Conservation (phyloP, 1,140 invertebrate species). For the Bombus terrestris region DNA sequence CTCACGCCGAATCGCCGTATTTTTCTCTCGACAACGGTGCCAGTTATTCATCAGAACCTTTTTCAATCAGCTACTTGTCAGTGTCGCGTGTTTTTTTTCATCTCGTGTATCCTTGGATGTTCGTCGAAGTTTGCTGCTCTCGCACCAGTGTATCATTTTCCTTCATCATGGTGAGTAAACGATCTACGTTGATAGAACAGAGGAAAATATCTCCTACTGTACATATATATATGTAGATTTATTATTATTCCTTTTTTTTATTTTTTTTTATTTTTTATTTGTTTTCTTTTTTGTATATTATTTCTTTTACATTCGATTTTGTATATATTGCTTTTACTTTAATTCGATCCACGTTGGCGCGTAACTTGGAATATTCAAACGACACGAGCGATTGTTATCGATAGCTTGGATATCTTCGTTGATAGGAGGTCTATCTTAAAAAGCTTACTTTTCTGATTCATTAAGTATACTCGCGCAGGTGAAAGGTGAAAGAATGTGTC, state of each 20-base stretch:
- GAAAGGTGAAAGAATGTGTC: background rate
- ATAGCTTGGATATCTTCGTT: background rate
- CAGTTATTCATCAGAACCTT: background rate
- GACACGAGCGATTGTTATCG: background rate
- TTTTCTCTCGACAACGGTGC: background rate
- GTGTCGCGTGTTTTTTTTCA: background rate
- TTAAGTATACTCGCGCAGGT: background rate
- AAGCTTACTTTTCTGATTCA: background rate
- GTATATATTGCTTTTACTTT: background rate
- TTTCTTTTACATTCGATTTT: no score
- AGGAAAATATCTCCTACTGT: background rate
- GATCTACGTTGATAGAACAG: background rate
- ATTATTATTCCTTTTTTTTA: no score
- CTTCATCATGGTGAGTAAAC: slow-evolving; percentile 31
- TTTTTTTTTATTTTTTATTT: no score
- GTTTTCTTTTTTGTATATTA: no score
- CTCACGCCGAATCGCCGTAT: background rate
- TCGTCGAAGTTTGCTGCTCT: background rate
- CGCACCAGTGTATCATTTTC: no score
- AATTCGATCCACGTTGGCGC: background rate
- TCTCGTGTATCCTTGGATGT: slow-evolving; percentile 12
- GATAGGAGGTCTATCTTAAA: background rate
- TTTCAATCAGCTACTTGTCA: background rate
- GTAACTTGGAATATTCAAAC: background rate
- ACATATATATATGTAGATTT: no score